Conservation (phyloP, 2,888 invertebrate species). For the Cremastinae sp. region DNA sequence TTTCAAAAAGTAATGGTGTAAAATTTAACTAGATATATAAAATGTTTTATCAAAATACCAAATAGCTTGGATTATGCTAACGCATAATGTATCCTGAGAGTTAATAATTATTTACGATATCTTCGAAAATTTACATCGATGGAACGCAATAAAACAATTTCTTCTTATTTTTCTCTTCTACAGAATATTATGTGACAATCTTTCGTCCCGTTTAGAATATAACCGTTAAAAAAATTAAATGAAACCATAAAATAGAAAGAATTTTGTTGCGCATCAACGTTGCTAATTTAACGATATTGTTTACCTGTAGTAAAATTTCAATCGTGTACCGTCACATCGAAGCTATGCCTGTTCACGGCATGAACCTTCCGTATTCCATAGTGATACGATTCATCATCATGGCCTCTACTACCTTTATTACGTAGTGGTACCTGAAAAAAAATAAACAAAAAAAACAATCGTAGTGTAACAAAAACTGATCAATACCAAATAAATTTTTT, state of each 20-base stretch:
- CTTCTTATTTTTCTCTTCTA: no score
- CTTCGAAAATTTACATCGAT: no score
- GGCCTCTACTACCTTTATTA: slow-evolving; percentile 91
- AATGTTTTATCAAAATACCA: no score
- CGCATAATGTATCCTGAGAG: no score
- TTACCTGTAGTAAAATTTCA: slow-evolving; percentile 16
- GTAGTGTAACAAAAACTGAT: slow-evolving; percentile 41
- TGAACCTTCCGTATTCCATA: slow-evolving; percentile 90
- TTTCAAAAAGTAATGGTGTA: no score
- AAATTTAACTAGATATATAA: no score
- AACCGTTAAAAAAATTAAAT: not conserved
- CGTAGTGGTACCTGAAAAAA: slow-evolving; percentile 86
- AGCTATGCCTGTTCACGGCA: slow-evolving; percentile 82
- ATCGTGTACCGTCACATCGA: slow-evolving; percentile 19
- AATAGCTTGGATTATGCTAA: no score
- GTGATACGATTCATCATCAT: slow-evolving; percentile 92
- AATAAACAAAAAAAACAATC: slow-evolving; percentile 32
- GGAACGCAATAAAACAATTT: no score
- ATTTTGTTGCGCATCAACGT: no score
- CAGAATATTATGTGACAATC: no score
- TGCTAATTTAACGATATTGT: slow-evolving; percentile 9
- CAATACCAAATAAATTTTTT: not conserved
- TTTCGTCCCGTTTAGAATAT: no score
- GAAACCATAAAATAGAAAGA: not conserved
- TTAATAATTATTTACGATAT: no score